A percentile compares a stretch with the other conserved stretches of the same genome.
phyloP scores from a whole-genome alignment of 1,140 invertebrate genomes.

The Euwallacea fornicatus region DNA sequence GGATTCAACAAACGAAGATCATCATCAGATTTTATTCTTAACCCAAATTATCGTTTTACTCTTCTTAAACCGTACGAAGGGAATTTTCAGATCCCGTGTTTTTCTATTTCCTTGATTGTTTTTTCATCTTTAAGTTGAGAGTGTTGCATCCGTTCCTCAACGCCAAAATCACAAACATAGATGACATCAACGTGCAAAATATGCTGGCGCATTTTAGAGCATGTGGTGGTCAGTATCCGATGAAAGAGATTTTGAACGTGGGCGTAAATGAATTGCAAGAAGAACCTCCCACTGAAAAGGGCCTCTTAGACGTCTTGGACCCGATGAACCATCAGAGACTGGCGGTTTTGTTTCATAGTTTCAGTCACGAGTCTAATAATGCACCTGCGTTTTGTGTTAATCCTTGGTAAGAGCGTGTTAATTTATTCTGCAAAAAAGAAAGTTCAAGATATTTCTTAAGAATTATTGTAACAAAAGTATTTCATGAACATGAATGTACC shows the following conservation, averaged over 20 bases:
- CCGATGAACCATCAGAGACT: slow-evolving; percentile 86
- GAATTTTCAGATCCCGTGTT: too few species aligned
- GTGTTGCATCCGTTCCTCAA: slow-evolving; percentile 73
- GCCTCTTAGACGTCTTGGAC: slow-evolving; percentile 75
- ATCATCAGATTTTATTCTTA: too few species aligned
- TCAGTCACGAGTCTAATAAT: slow-evolving; percentile 76
- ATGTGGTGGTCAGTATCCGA: slow-evolving; percentile 68
- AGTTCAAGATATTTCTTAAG: neutral
- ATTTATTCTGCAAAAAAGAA: neutral
- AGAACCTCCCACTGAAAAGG: neutral
- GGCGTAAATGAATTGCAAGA: slow-evolving; percentile 9
- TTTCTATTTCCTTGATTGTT: neutral
- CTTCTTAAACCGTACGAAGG: neutral
- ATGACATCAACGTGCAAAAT: slow-evolving; percentile 69
- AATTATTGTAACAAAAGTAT: neutral
- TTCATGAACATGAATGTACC: neutral
- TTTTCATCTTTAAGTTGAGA: neutral
- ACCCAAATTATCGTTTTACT: too few species aligned
- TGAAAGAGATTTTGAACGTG: slow-evolving; percentile 48
- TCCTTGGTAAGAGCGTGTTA: slow-evolving; percentile 67
- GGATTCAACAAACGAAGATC: too few species aligned
- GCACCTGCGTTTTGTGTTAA: slow-evolving; percentile 86
- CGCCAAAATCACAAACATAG: slow-evolving; percentile 66
- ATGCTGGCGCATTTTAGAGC: slow-evolving; percentile 85
- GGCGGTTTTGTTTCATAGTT: slow-evolving; percentile 90